phyloP scores from a whole-genome alignment of 2,113 vertebrate species.

The Mellivora capensis region DNA sequence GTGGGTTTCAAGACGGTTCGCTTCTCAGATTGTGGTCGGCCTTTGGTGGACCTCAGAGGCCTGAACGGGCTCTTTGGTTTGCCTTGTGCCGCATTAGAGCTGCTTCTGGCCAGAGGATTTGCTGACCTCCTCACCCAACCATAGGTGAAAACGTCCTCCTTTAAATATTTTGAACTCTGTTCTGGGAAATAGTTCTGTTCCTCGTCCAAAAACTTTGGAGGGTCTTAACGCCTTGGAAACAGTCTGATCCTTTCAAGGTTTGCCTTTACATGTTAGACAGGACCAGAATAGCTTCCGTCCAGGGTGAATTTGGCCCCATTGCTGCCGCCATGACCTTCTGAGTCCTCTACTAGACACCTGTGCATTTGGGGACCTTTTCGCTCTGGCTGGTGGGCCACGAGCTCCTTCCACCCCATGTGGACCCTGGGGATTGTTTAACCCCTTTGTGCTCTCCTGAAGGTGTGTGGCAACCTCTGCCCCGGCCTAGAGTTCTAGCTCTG shows the following conservation, averaged over 20 bases:
- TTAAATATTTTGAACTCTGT: background rate
- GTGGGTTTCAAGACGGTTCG: background rate
- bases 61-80: background rate
- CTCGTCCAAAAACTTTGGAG: background rate
- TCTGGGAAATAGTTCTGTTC: background rate
- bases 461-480: no score
- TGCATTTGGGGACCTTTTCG: background rate
- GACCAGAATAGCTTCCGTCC: background rate
- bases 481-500: background rate
- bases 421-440: background rate
- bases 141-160: background rate
- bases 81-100: background rate
- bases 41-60: background rate
- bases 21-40: background rate
- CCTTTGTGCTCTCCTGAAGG: background rate
- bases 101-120: background rate
- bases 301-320: background rate
- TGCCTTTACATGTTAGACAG: background rate
- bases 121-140: background rate
- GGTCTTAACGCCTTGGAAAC: background rate
- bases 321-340: background rate
- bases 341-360: background rate
- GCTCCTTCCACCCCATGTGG: accelerated
- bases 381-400: background rate
- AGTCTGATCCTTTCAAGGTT: background rate